Percentiles rank a stretch among this genome's conserved stretches.
These are phyloP conservation scores for Embiotoca jacksoni DNA, from an alignment of 2,113 vertebrate species.

Conservation along the genomic window DNA sequence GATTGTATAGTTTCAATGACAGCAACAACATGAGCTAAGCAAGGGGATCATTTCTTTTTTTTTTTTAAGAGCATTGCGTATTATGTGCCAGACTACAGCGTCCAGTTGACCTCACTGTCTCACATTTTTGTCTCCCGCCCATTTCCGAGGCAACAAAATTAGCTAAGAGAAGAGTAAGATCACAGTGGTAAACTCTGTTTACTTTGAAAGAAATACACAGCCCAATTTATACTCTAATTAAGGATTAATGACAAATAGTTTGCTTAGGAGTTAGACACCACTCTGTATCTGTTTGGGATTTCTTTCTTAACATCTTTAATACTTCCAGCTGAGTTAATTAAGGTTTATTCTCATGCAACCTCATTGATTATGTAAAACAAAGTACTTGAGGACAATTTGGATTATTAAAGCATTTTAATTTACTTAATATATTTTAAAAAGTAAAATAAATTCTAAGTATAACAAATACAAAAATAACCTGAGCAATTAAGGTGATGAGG, in stretches of 20 bases:
- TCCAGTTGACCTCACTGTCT: slow-evolving; percentile 75
- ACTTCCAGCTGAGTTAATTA: slow-evolving; percentile 45
- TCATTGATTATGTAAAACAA: slow-evolving; percentile 20
- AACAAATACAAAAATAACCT: background rate
- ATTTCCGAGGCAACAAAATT: slow-evolving; percentile 61
- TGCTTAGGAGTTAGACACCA: slow-evolving; percentile 29
- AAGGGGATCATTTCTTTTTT: slow-evolving; percentile 1
- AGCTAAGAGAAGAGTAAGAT: slow-evolving; percentile 59
- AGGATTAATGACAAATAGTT: slow-evolving; percentile 28
- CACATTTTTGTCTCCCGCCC: slow-evolving; percentile 55
- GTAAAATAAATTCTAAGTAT: no score
- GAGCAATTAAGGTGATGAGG: background rate
- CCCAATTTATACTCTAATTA: slow-evolving; percentile 21
- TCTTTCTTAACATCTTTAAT: slow-evolving; percentile 27
- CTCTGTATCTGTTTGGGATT: slow-evolving; percentile 25
- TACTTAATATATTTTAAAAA: no score
- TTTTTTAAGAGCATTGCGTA: background rate
- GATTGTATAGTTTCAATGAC: slow-evolving; percentile 8
- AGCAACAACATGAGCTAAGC: slow-evolving; percentile 2
- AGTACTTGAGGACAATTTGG: background rate
- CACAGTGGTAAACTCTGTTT: slow-evolving; percentile 37
- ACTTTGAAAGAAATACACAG: slow-evolving; percentile 32
- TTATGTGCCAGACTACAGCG: slow-evolving; percentile 45
- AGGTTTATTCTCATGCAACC: slow-evolving; percentile 25
- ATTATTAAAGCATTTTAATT: no score